Evolutionary conservation across 2,888 invertebrate species (phyloP), one percentile per base, ranked within the genome.

Genomic region (Eumerus sabulonum): DNA sequence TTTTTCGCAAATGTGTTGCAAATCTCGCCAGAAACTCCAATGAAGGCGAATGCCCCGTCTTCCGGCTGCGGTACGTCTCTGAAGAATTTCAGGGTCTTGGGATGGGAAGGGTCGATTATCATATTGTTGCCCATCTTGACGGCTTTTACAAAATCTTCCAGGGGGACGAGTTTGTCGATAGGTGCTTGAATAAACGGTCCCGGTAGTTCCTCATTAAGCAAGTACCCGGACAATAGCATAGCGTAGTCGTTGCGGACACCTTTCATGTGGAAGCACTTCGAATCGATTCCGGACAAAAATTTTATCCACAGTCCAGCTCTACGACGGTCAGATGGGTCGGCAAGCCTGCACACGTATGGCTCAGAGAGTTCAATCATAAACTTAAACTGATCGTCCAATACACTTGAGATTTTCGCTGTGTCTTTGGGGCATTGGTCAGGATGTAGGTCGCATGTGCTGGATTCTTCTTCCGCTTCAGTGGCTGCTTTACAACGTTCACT

Each of bases 181-280:
- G 91, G 91, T 83, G 88, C 88, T 44, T 90, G 89, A 19, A 86
- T 85, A 81, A 91, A 91, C 0, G 91, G 91, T 2, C 90, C 91
- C 4, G 88, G 88, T 1, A 90, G 84, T 71, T 90, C 83, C 12
- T 82, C 70, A 64, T 82, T 82, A 7, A 67, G 3, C 14, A 90
- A 83, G 84, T 90, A 82, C 2, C 90, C 90, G 63, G 90, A 83
- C 1, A 91, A 84, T 1, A 90, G 89, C 87, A 90, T 90, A 82
- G 90, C 90, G 82, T 91, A 91, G 83, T 91, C 91, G 82, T 91
- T 91, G 14, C 91, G 85, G n/a, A 91, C 87, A 1, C 89, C 90
- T 82, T 90, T 90, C 90, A 91, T 90, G 42, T 88, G 87, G 0
- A 89, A 87, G 82, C 91, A 79, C 0, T 47, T 82, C 0, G 84